Evolutionary conservation across 1,140 invertebrate genomes (phyloP).

Genomic region (Globodera ellingtonae): DNA sequence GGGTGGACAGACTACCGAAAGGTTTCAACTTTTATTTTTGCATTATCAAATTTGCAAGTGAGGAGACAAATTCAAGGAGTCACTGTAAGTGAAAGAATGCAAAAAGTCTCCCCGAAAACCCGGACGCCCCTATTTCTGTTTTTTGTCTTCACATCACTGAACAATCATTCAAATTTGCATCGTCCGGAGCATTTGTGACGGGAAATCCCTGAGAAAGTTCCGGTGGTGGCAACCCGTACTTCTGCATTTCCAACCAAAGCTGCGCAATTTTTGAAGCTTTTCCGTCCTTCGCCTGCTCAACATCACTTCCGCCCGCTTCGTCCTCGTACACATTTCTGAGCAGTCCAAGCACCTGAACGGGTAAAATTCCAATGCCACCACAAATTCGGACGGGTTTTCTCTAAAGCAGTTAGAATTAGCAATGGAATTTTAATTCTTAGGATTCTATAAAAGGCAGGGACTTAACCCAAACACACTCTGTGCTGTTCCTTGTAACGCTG

Average conservation of each 20-base stretch:
- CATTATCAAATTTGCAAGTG: not conserved
- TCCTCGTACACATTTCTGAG: slow-evolving; percentile 39
- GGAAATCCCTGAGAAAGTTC: slow-evolving; percentile 27
- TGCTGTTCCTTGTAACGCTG: slow-evolving; percentile 34
- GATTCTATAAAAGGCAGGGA: not conserved
- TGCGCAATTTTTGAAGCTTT: slow-evolving; percentile 33
- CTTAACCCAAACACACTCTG: slow-evolving; percentile 21
- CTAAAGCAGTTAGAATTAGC: not conserved
- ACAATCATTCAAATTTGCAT: slow-evolving; percentile 21
- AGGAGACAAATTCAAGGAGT: too few species aligned
- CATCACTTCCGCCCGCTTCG: slow-evolving; percentile 18
- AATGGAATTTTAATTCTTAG: not conserved
- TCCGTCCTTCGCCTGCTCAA: slow-evolving; percentile 8
- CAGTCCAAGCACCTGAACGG: slow-evolving; percentile 22
- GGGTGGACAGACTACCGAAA: not conserved
- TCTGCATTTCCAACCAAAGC: slow-evolving; percentile 40
- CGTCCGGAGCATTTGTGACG: not conserved
- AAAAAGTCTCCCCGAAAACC: not conserved
- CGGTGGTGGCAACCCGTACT: slow-evolving; percentile 36
- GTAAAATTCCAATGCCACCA: slow-evolving; percentile 5
- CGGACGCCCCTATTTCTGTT: too few species aligned
- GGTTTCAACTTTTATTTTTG: not conserved
- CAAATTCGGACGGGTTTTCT: too few species aligned
- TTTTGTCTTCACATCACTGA: slow-evolving; percentile 22
- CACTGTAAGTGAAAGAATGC: not conserved